Base-by-base conservation (phyloP, 2,113 vertebrate genomes). In the Malurus cyaneus region DNA sequence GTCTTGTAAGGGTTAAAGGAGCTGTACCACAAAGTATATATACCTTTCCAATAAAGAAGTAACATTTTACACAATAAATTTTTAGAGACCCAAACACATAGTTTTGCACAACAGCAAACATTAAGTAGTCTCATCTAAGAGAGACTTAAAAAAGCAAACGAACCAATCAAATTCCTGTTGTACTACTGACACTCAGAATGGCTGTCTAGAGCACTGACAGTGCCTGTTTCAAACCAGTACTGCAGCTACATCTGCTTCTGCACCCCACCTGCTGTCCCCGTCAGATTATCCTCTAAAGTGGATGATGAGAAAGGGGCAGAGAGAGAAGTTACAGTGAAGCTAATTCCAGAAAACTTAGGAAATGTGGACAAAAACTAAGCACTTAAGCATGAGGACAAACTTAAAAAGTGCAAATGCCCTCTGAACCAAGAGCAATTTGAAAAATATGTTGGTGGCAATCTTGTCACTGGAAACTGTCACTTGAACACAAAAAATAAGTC, bases 361-460 rank as follows among this genome's bases (percentile, higher is more conserved):
- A 64, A 34, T 5, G 17, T 5, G 16, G 3, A 50, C 21, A 46
- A 77, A 70, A 41, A 29, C 8, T 3, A 32, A 65, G 8, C 24
- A 15, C 34, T 82, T 64, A 67, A 56, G 14, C 49, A 47, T 28
- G 23, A 86, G 10, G 10, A 53, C 29, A 90, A 67, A 47, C 9
- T 47, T 44, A 60, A 0, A 0, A 54, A 67, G 26, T 2, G 0
- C 18, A 49, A 84, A 82, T 18, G 50, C 8, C 8, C 39, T 59
- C 41, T 20, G 5, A 88, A 77, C 13, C n/a, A n/a, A 71, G 11
- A 59, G 5, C 4, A 83, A 46, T 16, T 47, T 59, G 12, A 83
- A 88, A 92, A 70, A 46, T 6, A 79, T 1, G 10, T 1, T 41
- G 42, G 46, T 39, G 8, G 42, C 42, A 89, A 72, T 24, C 42